phyloP scores from a whole-genome alignment of 2,888 invertebrate genomes.

The Microplitis manilae region DNA sequence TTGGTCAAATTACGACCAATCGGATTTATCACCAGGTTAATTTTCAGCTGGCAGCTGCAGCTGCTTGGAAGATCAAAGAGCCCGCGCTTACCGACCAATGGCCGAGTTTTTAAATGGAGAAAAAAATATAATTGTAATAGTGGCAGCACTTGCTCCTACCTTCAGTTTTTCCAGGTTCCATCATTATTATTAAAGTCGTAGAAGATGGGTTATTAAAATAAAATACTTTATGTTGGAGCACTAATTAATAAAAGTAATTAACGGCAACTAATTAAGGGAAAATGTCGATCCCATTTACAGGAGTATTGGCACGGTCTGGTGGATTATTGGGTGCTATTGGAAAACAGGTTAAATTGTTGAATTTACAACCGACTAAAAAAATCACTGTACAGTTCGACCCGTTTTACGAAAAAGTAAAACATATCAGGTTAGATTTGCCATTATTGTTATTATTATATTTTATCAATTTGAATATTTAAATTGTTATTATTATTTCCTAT shows the following conservation, averaged over 20 bases:
- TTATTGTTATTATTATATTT: neutral
- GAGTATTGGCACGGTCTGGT: constrained; percentile 77
- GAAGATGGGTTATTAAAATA: neutral
- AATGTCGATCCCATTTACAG: constrained; percentile 85
- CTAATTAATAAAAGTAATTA: neutral
- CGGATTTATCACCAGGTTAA: neutral
- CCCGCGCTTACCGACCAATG: neutral
- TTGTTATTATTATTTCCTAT: neutral
- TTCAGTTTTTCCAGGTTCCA: neutral
- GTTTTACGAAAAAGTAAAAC: constrained; percentile 80
- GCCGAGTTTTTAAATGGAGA: neutral
- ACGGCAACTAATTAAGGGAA: neutral
- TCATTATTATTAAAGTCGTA: neutral
- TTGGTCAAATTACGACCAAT: neutral
- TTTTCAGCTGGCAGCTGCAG: neutral
- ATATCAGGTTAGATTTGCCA: constrained; percentile 74
- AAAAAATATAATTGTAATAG: neutral
- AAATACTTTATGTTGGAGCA: neutral
- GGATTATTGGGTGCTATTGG: constrained; percentile 82
- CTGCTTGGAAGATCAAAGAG: neutral
- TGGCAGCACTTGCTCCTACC: neutral
- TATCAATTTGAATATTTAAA: neutral
- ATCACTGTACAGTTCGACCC: constrained; percentile 89
- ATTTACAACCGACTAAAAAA: constrained; percentile 85
- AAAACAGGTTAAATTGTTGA: constrained; percentile 81